Evolutionary conservation across 2,888 invertebrate species (phyloP).

Genomic region (Clepsis dumicolana): DNA sequence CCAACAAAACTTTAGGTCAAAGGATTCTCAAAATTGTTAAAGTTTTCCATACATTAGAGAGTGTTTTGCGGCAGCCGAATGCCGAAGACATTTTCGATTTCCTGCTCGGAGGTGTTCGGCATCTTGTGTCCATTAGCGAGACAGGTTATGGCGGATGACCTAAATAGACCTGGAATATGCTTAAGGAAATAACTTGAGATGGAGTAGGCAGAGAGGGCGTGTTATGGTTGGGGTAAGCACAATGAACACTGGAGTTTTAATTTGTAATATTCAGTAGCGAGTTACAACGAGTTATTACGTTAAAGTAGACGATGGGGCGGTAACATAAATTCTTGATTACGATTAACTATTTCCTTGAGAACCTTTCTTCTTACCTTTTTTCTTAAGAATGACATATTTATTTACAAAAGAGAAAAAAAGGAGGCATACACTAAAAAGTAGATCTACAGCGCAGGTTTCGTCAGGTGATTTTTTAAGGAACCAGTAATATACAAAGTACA

Average conservation of each 20-base stretch:
- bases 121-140: conserved; percentile 24
- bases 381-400: no score
- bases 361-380: no score
- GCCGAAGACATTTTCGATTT: conserved; percentile 38
- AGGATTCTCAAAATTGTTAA: neutral
- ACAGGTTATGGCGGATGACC: conserved; percentile 12
- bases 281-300: no score
- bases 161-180: conserved; percentile 5
- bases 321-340: no score
- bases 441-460: no score
- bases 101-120: conserved; percentile 24
- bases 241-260: neutral
- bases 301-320: no score
- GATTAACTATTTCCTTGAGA: no score
- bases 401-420: no score
- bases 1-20: neutral
- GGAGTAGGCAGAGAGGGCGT: neutral
- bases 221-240: neutral
- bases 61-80: neutral
- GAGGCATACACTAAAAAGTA: no score
- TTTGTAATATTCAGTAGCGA: no score
- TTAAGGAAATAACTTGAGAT: neutral
- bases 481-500: no score
- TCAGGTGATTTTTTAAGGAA: no score
- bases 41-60: neutral